phyloP scores from a whole-genome alignment of 2,113 vertebrate genomes.

The Pithys albifrons region DNA sequence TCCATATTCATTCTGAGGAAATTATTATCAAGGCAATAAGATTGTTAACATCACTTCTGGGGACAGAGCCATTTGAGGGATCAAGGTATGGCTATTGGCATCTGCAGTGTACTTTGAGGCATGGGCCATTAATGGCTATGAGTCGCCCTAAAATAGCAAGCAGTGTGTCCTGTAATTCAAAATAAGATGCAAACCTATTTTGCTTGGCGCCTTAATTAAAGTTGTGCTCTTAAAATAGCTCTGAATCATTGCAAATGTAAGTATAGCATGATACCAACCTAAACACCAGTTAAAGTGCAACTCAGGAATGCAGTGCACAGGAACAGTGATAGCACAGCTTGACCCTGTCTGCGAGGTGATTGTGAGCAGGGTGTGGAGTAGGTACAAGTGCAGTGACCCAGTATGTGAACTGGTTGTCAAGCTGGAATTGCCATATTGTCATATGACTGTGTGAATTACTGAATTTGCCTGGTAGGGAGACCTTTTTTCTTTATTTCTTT shows the following conservation, averaged over 20 bases:
- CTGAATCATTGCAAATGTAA: not conserved
- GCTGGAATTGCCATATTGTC: not conserved
- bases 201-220: not conserved
- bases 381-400: not conserved
- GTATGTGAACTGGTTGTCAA: not conserved
- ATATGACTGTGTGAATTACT: not conserved
- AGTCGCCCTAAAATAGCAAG: not conserved
- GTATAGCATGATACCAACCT: not conserved
- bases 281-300: not conserved
- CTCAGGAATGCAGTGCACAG: not conserved
- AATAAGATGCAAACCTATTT: slow-evolving; percentile 18
- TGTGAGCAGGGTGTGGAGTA: not conserved
- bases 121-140: not conserved
- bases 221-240: slow-evolving; percentile 16
- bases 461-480: not conserved
- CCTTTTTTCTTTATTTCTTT: not conserved
- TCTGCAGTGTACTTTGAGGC: not conserved
- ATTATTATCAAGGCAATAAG: not conserved
- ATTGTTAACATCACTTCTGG: not conserved
- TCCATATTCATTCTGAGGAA: not conserved
- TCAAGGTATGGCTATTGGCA: not conserved
- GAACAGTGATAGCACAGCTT: not conserved
- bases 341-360: not conserved
- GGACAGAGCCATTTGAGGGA: not conserved
- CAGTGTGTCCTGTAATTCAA: not conserved